A percentile compares a stretch with the other conserved stretches of the same genome.
Conservation (phyloP, 2,797 vertebrate genomes). For the Meriones psammophilus region DNA sequence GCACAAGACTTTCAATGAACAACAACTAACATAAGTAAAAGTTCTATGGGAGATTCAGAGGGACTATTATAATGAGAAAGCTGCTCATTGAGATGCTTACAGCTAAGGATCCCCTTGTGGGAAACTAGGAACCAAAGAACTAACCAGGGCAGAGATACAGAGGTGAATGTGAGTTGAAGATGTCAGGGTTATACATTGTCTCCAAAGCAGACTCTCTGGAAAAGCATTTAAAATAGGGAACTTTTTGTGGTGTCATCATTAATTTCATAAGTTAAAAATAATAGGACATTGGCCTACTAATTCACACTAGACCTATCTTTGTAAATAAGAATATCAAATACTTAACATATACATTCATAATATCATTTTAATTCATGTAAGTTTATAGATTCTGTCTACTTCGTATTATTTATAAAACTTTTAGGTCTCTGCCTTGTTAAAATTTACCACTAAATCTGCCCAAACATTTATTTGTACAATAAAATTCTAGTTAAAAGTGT, state of each 20-base stretch:
- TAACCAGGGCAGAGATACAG: not conserved
- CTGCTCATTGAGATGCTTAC: not conserved
- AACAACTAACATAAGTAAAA: not conserved
- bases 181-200: not conserved
- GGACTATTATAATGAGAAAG: not conserved
- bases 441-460: not conserved
- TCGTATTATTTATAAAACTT: not conserved
- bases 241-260: not conserved
- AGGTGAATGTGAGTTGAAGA: not conserved
- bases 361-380: not conserved
- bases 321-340: not conserved
- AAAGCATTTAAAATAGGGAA: not conserved
- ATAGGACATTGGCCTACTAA: not conserved
- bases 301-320: not conserved
- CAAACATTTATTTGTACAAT: not conserved
- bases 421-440: not conserved
- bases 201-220: not conserved
- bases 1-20: not conserved
- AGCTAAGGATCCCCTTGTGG: not conserved
- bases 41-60: not conserved
- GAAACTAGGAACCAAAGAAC: not conserved
- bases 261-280: not conserved
- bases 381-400: not conserved
- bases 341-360: not conserved
- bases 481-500: slow-evolving; percentile 50